Base-by-base conservation (phyloP, 2,888 invertebrate genomes). In the Antitype chi region DNA sequence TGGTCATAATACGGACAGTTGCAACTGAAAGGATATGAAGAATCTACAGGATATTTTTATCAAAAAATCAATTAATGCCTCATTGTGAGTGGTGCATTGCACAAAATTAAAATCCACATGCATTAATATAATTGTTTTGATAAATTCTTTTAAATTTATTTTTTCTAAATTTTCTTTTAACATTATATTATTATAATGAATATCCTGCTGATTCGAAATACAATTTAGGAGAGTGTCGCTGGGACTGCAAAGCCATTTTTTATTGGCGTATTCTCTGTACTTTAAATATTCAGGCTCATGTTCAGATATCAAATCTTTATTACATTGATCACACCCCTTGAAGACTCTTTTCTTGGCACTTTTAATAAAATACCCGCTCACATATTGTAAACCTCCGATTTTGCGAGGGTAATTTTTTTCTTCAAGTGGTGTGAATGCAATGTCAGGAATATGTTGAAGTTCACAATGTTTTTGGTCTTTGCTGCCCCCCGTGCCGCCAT, bases 111-210 rank as follows among this genome's bases (percentile, higher is more conserved):
- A 72, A 28, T 72, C 20, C 2, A 66, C n/a, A 28, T 8, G 23
- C 0, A 47, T 15, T 20, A 49, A 71, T 20, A 66, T 47, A 0
- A 66, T n/a, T 0, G 72, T 72, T 47, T 0, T 67, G 9, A 53
- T 49, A 20, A 43, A 11, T 59, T 47, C 38, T 11, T 3, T 72
- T 64, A 70, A 53, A 11, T 68, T 0, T 53, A 83, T 63, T 55
- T 70, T 85, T 70, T 69, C 74, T 64, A 79, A 81, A 83, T n/a
- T 79, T 53, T 64, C 52, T 70, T 77, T 73, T 55, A 57, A 55
- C 8, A 57, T 32, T 57, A 4, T 8, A 23, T 73, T 57, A 73
- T 73, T 8, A 23, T 73, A 67, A 73, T 73, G 66, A 47, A 66
- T 66, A 71, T 71, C 70, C 70, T 63, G 70, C 38, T 62, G 52